Evolutionary conservation across 2,888 invertebrate genomes (phyloP), one percentile per base, ranked within the genome.

Genomic region (Cerastoderma edule): DNA sequence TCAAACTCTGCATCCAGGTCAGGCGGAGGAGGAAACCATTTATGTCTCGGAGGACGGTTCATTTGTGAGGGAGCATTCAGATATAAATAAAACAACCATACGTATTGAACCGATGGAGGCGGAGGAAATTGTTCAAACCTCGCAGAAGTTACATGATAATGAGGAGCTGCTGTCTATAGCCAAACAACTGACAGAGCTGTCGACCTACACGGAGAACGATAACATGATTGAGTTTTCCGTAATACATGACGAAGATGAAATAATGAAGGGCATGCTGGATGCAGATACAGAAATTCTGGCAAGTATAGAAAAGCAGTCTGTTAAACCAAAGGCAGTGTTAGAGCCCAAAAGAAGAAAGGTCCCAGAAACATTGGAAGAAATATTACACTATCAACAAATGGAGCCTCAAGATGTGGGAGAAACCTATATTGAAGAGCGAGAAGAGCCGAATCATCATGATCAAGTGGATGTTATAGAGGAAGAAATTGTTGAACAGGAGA

Each of bases 101-200:
- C 32, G 48, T 13, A 64, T 54, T 44, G 70, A 71, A 33, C 33
- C 54, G 1, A 44, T 72, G 64, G 71, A 39, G 13, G 22, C 68
- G 24, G 67, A 75, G 3, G 68, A 63, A 30, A 54, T 63, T 22
- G 64, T 68, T 2, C 64, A 72, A 22, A 57, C 67, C 3, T 48
- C 67, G n/a, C 63, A 70, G 50, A 60, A 60, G 39, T n/a, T 60
- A 39, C 60, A 60, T 24, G 73, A 72, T 4, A 73, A 78, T 68
- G 81, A 81, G 44, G 81, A 81, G 30, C 53, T 81, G 10, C 46
- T 81, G 24, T 75, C 78, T 2, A 78, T 81, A 33, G 81, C 81
- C 16, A 78, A 75, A 63, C 78, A 81, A 46, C 53, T 81, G 8
- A 81, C 81, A 16, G 81, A 81, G 60, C 46, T 81, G 16, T 81